Evolutionary conservation across 1,140 invertebrate genomes (phyloP).

Genomic region (Venustaconcha ellipsiformis): DNA sequence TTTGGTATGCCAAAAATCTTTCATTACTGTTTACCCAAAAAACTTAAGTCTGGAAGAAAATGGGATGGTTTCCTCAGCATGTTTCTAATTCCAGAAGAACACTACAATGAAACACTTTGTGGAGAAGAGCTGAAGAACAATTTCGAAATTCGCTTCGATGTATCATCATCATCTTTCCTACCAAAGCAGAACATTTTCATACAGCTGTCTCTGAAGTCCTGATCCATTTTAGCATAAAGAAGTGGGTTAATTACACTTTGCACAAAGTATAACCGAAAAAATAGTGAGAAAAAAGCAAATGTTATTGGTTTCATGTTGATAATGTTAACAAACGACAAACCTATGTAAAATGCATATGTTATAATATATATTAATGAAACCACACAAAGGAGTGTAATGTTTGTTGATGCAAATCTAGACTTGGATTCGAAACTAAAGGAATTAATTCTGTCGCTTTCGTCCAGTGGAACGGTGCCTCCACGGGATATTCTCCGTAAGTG

Average conservation of each 20-base stretch:
- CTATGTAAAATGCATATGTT: slow-evolving; percentile 13
- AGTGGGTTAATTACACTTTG: slow-evolving; percentile 28
- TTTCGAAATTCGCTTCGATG: too few relatives aligned
- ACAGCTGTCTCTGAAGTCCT: slow-evolving; percentile 19
- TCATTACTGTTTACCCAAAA: too few relatives aligned
- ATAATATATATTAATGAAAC: slow-evolving; percentile 20
- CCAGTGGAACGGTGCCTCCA: neutral
- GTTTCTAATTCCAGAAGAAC: too few relatives aligned
- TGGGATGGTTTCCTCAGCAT: too few relatives aligned
- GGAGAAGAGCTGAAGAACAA: too few relatives aligned
- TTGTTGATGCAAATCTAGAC: neutral
- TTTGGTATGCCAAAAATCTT: too few relatives aligned
- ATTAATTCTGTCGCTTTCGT: neutral
- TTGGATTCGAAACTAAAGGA: too few relatives aligned
- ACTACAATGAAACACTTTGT: too few relatives aligned
- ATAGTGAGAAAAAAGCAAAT: slow-evolving; percentile 15
- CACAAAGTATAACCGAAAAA: slow-evolving; percentile 19
- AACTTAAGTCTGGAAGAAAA: too few relatives aligned
- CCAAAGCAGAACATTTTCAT: neutral
- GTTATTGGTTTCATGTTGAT: slow-evolving; percentile 2
- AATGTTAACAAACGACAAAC: slow-evolving; percentile 9
- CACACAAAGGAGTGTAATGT: slow-evolving; percentile 15
- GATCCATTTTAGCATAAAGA: slow-evolving; percentile 22
- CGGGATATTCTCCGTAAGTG: neutral
- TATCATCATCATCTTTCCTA: too few relatives aligned